Conservation (phyloP, 2,113 vertebrate genomes). For the Nestor notabilis region DNA sequence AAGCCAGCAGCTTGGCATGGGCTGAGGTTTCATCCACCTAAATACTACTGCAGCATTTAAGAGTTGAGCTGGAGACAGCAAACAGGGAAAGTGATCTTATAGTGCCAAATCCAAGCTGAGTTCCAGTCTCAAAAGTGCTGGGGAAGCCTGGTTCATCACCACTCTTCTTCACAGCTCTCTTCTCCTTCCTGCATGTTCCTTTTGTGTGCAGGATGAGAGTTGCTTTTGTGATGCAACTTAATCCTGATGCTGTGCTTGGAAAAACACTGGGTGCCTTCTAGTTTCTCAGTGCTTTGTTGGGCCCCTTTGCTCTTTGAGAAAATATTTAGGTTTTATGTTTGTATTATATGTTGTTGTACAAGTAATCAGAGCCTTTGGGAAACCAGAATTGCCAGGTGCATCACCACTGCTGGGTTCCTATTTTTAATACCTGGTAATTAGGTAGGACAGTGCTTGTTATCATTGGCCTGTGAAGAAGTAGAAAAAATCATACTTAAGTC, state of each 20-base stretch:
- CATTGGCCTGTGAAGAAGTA: not conserved
- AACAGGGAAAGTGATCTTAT: not conserved
- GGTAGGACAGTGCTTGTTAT: not conserved
- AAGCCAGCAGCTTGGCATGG: not conserved
- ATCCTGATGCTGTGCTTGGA: not conserved
- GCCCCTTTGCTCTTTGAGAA: not conserved
- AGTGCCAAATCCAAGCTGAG: not conserved
- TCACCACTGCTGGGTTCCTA: not conserved
- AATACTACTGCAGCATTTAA: not conserved
- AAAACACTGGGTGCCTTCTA: not conserved
- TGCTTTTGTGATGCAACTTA: not conserved
- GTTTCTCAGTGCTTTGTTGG: rapidly evolving
- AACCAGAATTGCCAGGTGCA: not conserved
- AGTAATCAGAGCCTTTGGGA: not conserved
- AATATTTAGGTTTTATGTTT: not conserved
- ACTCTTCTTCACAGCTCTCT: not conserved
- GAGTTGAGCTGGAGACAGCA: not conserved
- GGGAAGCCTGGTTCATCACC: not conserved
- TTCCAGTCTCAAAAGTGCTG: not conserved
- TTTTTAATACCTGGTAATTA: conserved; percentile 18
- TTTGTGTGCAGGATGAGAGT: not conserved
- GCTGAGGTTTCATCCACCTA: not conserved
- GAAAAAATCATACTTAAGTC: not conserved
- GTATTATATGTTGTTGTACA: not conserved
- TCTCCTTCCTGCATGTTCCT: not conserved